Evolutionary conservation across 2,797 vertebrate genomes (phyloP), one percentile per base, ranked within the genome.

Genomic region (Sebastes taczanowskii): DNA sequence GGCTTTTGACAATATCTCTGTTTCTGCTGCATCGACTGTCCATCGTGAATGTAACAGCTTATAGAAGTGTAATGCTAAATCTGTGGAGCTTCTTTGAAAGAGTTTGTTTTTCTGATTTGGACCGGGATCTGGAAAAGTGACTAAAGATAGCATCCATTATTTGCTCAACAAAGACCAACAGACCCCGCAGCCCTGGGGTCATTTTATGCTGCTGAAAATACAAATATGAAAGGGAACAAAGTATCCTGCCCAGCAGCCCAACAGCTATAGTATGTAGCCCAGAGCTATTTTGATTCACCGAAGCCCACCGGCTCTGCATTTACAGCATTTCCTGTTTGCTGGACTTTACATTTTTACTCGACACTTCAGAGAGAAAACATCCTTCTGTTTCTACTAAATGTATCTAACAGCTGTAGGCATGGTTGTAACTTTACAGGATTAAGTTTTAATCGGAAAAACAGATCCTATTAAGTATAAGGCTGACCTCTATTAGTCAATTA

Each of bases 251-350:
- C 23, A 13, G 56, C 34, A 23, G 56, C 8, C 49, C 2, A 22
- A 27, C 22, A 58, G 71, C 27, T 7, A n/a, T 1, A 38, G 16
- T n/a, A 0, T 11, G 23, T 2, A 30, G 53, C 73, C 20, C 0
- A 22, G 20, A 56, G 64, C 42, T 46, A 3, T 56, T 72, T 49
- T 46, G 2, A 58, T 22, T 25, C 38, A 4, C 29, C 16, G 46
- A 53, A 58, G 76, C 61, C 62, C 13, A 5, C 53, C 5, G 32
- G 46, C 55, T 65, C 27, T 63, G 55, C 65, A 49, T 20, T 55
- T 46, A 46, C 42, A 16, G 34, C 25, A 67, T 53, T 79, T 82
- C 76, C 63, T 76, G 62, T 81, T 75, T 58, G 46, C 7, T 3
- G 11, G 29, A 78, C 52, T 73, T 72, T 4, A 42, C 55, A 38